Evolutionary conservation across 2,888 invertebrate genomes (phyloP), one percentile per base, ranked within the genome.

Genomic region (Lysandra bellargus): DNA sequence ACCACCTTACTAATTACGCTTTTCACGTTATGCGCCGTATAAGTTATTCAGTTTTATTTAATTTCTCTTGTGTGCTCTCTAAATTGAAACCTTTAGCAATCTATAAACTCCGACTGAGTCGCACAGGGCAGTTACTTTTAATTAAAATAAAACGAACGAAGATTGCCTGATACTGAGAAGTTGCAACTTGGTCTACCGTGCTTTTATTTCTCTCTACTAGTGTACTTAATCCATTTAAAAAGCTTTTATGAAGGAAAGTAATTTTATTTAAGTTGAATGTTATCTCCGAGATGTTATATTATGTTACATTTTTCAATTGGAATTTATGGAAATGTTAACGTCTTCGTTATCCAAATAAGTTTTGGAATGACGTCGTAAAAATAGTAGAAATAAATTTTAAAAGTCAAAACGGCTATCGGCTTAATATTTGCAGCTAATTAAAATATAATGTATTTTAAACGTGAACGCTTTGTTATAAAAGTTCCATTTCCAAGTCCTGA

Each of bases 131-230:
- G 40, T 44, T 74, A n/a, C 44, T 74, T 74, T 44, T 75, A 75
- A 75, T 75, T 49, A 75, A 75, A 53, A 73, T 73, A 40, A 73
- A 73, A n/a, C 73, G 73, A 33, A 40, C 37, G 73, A 73, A 73
- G 73, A 73, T 40, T 33, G 73, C 37, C 40, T 40, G 40, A 73
- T 73, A 40, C 40, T 40, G 73, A 73, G 73, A 73, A 64, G 37
- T 73, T 73, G 73, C 33, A 6, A 72, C 14, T 72, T 37, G 14
- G 4, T 17, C n/a, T 73, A 72, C 40, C 40, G 73, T 64, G 30
- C 64, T 64, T 64, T 61, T 61, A 61, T 61, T 6, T 7, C 7
- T n/a, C 60, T 61, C 7, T 23, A 4, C 14, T 53, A 12, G 57
- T 23, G 61, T n/a, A 61, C 61, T 61, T 61, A 23, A 61, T 61